Evolutionary conservation across 2,113 vertebrate species (phyloP).

Genomic region (Mirza zaza): DNA sequence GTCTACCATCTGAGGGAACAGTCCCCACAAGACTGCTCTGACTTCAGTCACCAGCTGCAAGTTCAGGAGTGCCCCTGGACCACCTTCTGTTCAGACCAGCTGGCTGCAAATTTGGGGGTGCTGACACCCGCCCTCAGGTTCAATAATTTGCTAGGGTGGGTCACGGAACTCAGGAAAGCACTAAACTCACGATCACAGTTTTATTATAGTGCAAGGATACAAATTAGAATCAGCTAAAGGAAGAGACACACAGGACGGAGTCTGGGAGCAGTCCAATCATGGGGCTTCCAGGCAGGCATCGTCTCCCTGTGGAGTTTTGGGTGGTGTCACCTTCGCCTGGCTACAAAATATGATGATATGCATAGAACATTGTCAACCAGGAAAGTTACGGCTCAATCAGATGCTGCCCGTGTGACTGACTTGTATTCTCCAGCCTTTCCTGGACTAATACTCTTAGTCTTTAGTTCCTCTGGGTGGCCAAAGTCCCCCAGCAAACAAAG

Average conservation of each 20-base stretch:
- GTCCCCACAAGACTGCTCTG: neutral
- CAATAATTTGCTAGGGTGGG: neutral
- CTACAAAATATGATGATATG: too few relatives aligned
- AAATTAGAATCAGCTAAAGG: neutral
- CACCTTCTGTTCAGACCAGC: neutral
- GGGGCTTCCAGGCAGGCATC: neutral
- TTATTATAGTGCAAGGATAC: neutral
- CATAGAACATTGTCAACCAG: too few relatives aligned
- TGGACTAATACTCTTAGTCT: neutral
- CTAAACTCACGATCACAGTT: neutral
- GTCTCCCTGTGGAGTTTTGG: neutral
- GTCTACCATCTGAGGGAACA: neutral
- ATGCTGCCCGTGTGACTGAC: neutral
- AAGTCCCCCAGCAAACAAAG: neutral
- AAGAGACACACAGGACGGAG: neutral
- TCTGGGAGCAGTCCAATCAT: accelerated
- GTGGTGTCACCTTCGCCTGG: accelerated
- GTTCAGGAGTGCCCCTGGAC: neutral
- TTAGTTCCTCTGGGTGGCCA: accelerated
- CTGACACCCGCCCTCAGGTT: neutral
- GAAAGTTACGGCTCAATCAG: neutral
- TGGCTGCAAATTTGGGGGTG: neutral
- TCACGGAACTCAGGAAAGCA: neutral
- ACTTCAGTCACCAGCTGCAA: neutral
- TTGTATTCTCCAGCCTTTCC: neutral